Evolutionary conservation across 2,888 invertebrate genomes (phyloP).

Genomic region (Pristionchus maxplancki): DNA sequence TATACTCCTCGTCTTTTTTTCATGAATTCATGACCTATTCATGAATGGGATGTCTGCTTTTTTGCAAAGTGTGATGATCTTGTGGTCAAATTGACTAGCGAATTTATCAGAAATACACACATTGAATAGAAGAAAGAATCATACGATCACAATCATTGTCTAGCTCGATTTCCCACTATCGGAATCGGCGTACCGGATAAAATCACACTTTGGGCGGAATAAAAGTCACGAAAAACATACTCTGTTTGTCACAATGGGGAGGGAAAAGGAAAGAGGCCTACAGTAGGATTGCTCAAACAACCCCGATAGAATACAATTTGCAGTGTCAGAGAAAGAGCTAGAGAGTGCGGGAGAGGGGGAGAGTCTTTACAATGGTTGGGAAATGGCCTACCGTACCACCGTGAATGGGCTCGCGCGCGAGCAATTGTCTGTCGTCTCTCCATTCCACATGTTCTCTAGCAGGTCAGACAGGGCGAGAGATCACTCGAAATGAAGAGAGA

Average conservation of each 20-base stretch:
- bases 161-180: not conserved
- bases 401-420: not conserved
- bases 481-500: no score
- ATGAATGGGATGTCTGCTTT: not conserved
- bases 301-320: no score
- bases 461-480: no score
- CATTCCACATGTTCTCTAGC: no score
- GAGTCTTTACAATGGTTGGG: not conserved
- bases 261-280: not conserved
- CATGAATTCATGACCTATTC: not conserved
- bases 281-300: constrained; percentile 5
- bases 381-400: constrained; percentile 41
- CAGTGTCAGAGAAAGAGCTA: not conserved
- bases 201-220: not conserved
- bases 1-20: not conserved
- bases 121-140: not conserved
- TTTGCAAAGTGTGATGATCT: not conserved
- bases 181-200: constrained; percentile 1
- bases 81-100: not conserved
- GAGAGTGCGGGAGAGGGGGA: not conserved
- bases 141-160: not conserved
- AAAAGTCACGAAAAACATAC: not conserved
- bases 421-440: no score
- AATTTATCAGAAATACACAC: not conserved
- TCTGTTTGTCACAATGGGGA: not conserved